Evolutionary conservation across 1,140 invertebrate genomes (phyloP), one percentile per base, ranked within the genome.

Genomic region (Drosophila truncata): DNA sequence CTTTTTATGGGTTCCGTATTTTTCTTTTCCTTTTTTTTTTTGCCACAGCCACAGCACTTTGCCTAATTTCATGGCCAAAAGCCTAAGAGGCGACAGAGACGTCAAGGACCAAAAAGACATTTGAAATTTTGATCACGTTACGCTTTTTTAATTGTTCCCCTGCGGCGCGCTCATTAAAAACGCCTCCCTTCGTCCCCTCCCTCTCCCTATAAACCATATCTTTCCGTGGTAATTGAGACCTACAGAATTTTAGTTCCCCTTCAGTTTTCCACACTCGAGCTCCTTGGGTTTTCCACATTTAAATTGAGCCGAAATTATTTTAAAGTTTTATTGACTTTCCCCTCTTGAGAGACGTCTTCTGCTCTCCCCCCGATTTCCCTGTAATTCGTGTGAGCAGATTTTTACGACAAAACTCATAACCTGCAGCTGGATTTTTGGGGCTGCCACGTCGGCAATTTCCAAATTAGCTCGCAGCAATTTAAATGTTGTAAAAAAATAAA

Each of bases 51-150:
- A 44, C 60, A 63, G 82, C 82, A 81, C 74, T 88, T 88, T 90
- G 84, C 82, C 84, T 87, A 87, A 87, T 87, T 87, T 87, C 71
- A 76, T 82, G 71, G 59, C 44, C 52, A 72, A 74, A 50, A 41
- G 72, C 50, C 71, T 65, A 65, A 74, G 50, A 74, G 70, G 52
- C 79, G 63, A 66, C 61, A 61, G 57, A 72, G 69, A 76, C 70
- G 79, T 82, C 83, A 88, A 87, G 83, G 83, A 84, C 84, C 80
- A 72, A 80, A 78, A 83, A 72, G 74, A 85, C 80, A 88, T 88
- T 88, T 80, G 60, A 79, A 90, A 88, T 88, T 90, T 88, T 90
- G 85, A 88, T 88, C 85, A 88, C 85, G 85, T 88, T 90, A 88
- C 78, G 75, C 66, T 85, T 90, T 90, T 90, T 88, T 88, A 88